These are phyloP conservation scores for Xestia ashworthii DNA, from an alignment of 2,888 invertebrate genomes.

Conservation along the genomic window DNA sequence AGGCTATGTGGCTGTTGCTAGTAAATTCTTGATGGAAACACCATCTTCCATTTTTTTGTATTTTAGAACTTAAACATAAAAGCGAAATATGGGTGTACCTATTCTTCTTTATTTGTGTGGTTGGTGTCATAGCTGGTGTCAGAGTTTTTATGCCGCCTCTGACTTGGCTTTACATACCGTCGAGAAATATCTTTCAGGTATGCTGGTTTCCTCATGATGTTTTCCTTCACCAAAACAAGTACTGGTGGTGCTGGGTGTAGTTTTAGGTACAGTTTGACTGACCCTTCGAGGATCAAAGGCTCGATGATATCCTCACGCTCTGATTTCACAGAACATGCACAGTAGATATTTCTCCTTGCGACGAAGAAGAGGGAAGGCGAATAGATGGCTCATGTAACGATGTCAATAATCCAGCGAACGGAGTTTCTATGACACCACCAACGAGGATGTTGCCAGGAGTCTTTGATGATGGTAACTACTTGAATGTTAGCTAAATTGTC, in stretches of 20 bases:
- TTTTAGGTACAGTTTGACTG: background rate
- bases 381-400: conserved; percentile 77
- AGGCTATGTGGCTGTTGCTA: background rate
- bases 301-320: background rate
- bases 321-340: conserved; percentile 36
- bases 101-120: too few relatives aligned
- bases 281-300: background rate
- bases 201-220: too few relatives aligned
- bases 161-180: too few relatives aligned
- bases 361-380: conserved; percentile 69
- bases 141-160: too few relatives aligned
- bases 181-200: too few relatives aligned
- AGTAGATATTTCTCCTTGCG: conserved; percentile 61
- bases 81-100: background rate
- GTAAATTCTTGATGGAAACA: background rate
- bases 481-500: background rate
- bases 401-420: conserved; percentile 68
- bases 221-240: too few relatives aligned
- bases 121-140: too few relatives aligned
- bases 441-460: conserved; percentile 3
- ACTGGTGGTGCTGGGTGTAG: too few relatives aligned
- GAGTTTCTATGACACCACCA: conserved; percentile 67
- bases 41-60: background rate
- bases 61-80: background rate
- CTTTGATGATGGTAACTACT: conserved; percentile 59